A percentile compares a stretch with the other conserved stretches of the same genome.
phyloP scores from a whole-genome alignment of 1,140 invertebrate species.

The Papilio glaucus region DNA sequence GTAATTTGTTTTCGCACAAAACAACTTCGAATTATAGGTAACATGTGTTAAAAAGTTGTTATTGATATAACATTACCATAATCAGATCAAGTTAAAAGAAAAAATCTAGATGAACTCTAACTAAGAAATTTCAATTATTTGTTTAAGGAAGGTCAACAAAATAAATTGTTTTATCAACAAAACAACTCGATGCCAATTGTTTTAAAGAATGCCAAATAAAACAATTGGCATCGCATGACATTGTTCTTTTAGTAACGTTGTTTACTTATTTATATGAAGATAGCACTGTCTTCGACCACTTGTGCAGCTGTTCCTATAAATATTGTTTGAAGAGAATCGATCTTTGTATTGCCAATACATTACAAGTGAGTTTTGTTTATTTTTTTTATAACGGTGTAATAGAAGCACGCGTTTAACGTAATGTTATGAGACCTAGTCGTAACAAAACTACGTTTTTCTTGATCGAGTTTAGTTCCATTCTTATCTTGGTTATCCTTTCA shows the following conservation, averaged over 20 bases:
- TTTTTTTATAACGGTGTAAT: background rate
- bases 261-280: constrained; percentile 7
- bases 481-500: too few relatives aligned
- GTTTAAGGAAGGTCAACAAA: constrained; percentile 1
- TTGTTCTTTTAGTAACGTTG: background rate
- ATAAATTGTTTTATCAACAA: constrained; percentile 9
- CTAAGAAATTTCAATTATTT: background rate
- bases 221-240: background rate
- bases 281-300: background rate
- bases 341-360: background rate
- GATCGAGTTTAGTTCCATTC: too few relatives aligned
- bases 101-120: too few relatives aligned
- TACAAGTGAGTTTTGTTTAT: background rate
- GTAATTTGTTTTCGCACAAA: too few relatives aligned
- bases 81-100: too few relatives aligned
- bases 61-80: too few relatives aligned
- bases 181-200: background rate
- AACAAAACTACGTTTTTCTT: too few relatives aligned
- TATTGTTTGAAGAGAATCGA: background rate
- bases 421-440: too few relatives aligned
- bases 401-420: too few relatives aligned
- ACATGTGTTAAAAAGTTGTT: too few relatives aligned
- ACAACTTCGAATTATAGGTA: too few relatives aligned
- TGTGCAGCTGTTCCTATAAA: constrained; percentile 9
- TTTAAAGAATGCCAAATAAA: constrained; percentile 7